Base-by-base conservation (phyloP, 2,888 invertebrate species). In the Baronia brevicornis region DNA sequence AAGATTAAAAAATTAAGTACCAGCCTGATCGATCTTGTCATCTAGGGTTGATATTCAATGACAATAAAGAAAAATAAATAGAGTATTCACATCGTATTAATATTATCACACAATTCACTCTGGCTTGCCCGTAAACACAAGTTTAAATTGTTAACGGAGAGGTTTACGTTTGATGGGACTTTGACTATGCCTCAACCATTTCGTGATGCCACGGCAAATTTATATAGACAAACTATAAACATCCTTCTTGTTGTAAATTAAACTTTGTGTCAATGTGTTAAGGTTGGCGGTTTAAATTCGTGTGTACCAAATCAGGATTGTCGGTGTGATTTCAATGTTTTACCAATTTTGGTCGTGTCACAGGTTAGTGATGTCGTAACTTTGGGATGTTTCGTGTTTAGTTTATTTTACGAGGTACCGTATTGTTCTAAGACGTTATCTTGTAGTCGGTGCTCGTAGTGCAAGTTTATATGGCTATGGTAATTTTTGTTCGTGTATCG, bases 261-360 rank as follows among this genome's bases (percentile, higher is more conserved):
- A 20, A 13, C 37, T 32, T 36, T 48, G 35, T 2, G 1, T 0
- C 3, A 10, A 19, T 1, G 2, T 2, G 5, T 40, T 33, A 48
- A 32, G n/a, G 36, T 15, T 18, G 5, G 8, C 3, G 1, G n/a
- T 8, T 30, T 10, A 29, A 12, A 11, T 8, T 18, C 15, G 6
- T 17, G 4, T 5, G 9, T 7, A 25, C 4, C 37, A 21, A 26
- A 6, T 4, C 25, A 24, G 24, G 5, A 10, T 42, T 34, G 40
- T 39, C 32, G 23, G 20, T 33, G 45, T 36, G 41, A 44, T 48
- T 44, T 47, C 38, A 51, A 48, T 46, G 48, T 45, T 47, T 52
- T 49, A 51, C 49, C 49, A 48, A 51, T 52, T 46, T 51, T 43
- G 42, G 46, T 43, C 36, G 39, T 48, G 51, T 51, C 49, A 46